Percentiles rank a stretch among this genome's conserved stretches.
Evolutionary conservation across 2,113 vertebrate genomes (phyloP).

Genomic region (Hystrix cristata): DNA sequence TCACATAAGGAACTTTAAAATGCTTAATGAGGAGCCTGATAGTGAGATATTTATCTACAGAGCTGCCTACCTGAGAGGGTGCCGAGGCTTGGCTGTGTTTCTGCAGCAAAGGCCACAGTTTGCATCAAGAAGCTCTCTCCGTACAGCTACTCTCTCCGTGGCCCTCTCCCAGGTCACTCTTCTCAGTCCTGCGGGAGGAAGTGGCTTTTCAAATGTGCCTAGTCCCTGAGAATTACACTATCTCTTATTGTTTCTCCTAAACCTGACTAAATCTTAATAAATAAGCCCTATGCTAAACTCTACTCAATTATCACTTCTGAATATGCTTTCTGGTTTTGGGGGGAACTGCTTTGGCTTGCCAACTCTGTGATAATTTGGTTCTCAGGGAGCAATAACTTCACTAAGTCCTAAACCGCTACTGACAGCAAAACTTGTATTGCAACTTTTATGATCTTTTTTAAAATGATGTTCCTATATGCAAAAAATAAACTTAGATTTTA

Average conservation of each 20-base stretch:
- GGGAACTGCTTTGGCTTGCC: neutral
- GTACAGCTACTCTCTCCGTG: neutral
- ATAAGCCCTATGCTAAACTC: neutral
- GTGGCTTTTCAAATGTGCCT: neutral
- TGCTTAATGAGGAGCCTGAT: neutral
- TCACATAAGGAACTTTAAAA: slow-evolving; percentile 2
- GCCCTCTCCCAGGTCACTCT: neutral
- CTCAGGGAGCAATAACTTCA: neutral
- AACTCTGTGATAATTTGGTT: neutral
- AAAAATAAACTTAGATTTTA: neutral
- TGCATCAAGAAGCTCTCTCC: neutral
- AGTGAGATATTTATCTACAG: neutral
- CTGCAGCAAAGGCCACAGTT: neutral
- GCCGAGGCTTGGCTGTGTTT: neutral
- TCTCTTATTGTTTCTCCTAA: neutral
- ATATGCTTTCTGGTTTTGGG: slow-evolving; percentile 4
- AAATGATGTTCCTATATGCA: neutral
- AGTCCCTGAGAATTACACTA: neutral
- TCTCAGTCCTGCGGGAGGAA: neutral
- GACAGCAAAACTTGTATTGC: neutral
- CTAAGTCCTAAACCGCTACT: neutral
- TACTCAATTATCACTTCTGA: neutral
- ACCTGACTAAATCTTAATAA: neutral
- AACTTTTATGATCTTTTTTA: slow-evolving; percentile 23
- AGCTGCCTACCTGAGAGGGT: neutral